Evolutionary conservation across 2,888 invertebrate species (phyloP), one percentile per base, ranked within the genome.

Genomic region (Drosophila anceps): DNA sequence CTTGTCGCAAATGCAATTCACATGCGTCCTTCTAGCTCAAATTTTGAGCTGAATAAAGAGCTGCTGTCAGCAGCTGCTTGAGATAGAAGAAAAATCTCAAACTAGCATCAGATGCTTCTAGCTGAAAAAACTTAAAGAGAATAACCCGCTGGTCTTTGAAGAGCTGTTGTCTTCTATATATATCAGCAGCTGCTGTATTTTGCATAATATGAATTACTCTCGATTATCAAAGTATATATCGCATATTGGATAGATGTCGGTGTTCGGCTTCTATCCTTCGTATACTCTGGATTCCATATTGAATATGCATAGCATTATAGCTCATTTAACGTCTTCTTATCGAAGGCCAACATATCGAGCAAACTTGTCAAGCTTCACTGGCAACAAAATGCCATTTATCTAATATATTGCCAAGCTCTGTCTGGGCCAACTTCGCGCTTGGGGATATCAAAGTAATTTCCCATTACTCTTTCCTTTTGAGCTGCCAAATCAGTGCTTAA

Each of bases 1-100:
- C 35, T 50, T 58, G 48, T 48, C 39, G 61, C 60, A 76, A 77
- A 77, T 68, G 63, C 75, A 67, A 67, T 62, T 64, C 64, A 59
- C 70, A 46, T 69, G 61, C 35, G 9, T 35, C 15, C 54, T 54
- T 53, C 48, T 24, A 43, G 57, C 51, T 50, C 29, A 27, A 55
- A 60, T 37, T 48, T 15, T 29, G 13, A 35, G 13, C 33, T 24
- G 51, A 13, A 48, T 29, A 29, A 48, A 35, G 35, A 37, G 33
- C 20, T 24, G 24, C 53, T 24, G 15, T 50, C 31, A n/a, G 18
- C 50, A 18, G 18, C 18, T 31, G 18, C 4, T 18, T 31, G 18
- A 31, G 18, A 12, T 31, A 12, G 12, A 48, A 12, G 12, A 48
- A 12, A 31, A 31, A 7, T 29, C 9, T 29, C 5, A 0, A 29